Evolutionary conservation across 2,113 vertebrate species (phyloP).

Genomic region (Myiozetetes cayanensis): DNA sequence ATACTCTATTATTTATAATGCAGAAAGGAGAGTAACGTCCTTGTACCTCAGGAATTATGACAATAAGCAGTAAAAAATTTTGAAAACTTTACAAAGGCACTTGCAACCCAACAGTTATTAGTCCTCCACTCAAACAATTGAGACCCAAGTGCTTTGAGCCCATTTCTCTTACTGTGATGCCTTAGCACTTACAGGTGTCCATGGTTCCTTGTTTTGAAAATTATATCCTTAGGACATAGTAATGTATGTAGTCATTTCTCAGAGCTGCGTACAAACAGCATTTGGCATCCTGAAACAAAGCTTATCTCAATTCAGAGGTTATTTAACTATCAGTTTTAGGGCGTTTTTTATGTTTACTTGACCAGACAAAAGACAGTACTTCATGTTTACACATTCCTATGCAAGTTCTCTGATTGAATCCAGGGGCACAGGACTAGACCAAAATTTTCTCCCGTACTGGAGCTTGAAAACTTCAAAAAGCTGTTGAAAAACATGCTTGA

Average conservation of each 20-base stretch:
- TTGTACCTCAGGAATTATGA: neutral
- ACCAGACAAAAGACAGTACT: neutral
- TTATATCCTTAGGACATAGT: neutral
- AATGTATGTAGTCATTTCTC: neutral
- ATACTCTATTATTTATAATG: neutral
- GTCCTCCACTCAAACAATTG: neutral
- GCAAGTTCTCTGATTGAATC: neutral
- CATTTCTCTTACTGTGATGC: neutral
- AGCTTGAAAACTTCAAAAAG: neutral
- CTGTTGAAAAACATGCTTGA: neutral
- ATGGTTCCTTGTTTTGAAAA: neutral
- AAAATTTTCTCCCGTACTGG: neutral
- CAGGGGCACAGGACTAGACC: neutral
- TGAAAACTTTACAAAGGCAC: neutral
- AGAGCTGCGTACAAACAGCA: neutral
- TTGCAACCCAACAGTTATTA: neutral
- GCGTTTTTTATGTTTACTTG: fast-evolving
- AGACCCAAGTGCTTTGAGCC: neutral
- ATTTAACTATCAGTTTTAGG: neutral
- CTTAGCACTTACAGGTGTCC: neutral
- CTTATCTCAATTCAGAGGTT: neutral
- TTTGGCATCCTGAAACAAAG: neutral
- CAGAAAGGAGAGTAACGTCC: neutral
- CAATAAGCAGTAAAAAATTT: neutral
- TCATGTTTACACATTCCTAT: neutral